Percentiles rank a stretch among this genome's conserved stretches.
Conservation (phyloP, 2,113 vertebrate genomes). For the Hemiscyllium ocellatum region DNA sequence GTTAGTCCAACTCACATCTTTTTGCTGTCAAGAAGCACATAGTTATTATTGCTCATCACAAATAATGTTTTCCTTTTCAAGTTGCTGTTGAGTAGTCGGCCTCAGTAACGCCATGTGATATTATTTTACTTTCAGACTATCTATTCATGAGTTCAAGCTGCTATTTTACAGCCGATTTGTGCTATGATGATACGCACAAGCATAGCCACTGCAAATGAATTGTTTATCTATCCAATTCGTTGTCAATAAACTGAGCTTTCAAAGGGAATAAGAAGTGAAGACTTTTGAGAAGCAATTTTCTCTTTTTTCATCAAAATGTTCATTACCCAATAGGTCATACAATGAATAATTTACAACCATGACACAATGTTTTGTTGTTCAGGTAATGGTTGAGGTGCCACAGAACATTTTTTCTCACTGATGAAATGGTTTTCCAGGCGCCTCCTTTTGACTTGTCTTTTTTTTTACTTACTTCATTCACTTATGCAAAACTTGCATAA, state of each 20-base stretch:
- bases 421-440: neutral
- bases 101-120: neutral
- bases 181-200: neutral
- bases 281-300: conserved; percentile 22
- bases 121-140: neutral
- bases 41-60: neutral
- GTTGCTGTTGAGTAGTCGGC: neutral
- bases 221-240: conserved; percentile 17
- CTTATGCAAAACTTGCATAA: neutral
- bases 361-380: neutral
- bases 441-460: neutral
- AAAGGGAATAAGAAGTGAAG: conserved; percentile 16
- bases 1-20: neutral
- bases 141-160: conserved; percentile 30
- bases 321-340: neutral
- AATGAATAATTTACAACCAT: neutral
- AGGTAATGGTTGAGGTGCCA: neutral
- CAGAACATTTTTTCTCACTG: neutral
- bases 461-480: neutral
- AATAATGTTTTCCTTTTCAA: neutral
- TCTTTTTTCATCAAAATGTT: conserved; percentile 1
- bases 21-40: neutral
- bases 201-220: neutral
- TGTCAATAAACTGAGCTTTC: conserved; percentile 19
- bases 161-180: conserved; percentile 24